phyloP scores from a whole-genome alignment of 1,140 invertebrate genomes.

The Thalassaphorura encarpata region DNA sequence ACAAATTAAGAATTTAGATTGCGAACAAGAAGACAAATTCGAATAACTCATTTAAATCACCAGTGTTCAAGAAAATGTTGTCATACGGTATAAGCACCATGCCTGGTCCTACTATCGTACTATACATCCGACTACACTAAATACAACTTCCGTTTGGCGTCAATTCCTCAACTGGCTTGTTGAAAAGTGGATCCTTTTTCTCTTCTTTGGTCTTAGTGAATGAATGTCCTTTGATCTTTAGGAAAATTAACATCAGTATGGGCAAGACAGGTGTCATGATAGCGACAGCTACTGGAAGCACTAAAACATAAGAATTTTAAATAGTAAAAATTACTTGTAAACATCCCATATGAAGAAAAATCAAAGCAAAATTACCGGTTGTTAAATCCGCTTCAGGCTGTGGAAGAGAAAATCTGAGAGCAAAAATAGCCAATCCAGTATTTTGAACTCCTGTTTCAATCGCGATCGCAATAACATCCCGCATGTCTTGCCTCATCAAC shows the following conservation, averaged over 20 bases:
- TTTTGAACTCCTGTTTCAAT: slow-evolving; percentile 93
- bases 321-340: neutral
- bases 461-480: slow-evolving; percentile 70
- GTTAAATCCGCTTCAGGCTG: slow-evolving; percentile 68
- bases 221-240: too few relatives aligned
- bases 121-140: too few relatives aligned
- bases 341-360: neutral
- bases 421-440: slow-evolving; percentile 64
- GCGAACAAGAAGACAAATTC: too few relatives aligned
- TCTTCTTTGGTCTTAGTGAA: too few relatives aligned
- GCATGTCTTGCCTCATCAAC: slow-evolving; percentile 48
- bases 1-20: too few relatives aligned
- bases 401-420: slow-evolving; percentile 51
- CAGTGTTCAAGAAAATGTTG: too few relatives aligned
- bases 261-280: slow-evolving; percentile 89
- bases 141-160: too few relatives aligned
- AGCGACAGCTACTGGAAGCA: slow-evolving; percentile 76
- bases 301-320: slow-evolving; percentile 40
- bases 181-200: neutral
- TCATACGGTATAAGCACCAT: too few relatives aligned
- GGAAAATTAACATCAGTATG: slow-evolving; percentile 33
- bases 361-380: slow-evolving; percentile 47
- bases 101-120: too few relatives aligned
- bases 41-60: too few relatives aligned
- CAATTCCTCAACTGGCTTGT: too few relatives aligned